phyloP scores from a whole-genome alignment of 1,140 invertebrate genomes.

The Euura saliciscinereae region DNA sequence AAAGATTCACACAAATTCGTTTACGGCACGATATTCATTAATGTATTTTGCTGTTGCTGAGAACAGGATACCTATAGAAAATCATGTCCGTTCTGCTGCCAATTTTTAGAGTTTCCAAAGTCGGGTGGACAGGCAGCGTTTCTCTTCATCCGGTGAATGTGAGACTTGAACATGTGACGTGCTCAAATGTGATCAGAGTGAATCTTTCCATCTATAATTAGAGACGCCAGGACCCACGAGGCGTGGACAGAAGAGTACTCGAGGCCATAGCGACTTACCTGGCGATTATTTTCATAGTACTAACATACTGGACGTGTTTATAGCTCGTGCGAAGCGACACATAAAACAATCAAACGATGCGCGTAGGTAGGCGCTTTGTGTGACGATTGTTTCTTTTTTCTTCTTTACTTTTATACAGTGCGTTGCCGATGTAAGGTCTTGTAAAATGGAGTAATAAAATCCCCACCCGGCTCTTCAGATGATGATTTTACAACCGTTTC shows the following conservation, averaged over 20 bases:
- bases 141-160: neutral
- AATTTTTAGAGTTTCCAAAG: neutral
- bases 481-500: conserved; percentile 32
- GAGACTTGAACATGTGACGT: neutral
- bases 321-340: neutral
- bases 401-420: neutral
- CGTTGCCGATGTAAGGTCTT: neutral
- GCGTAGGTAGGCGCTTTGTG: neutral
- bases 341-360: neutral
- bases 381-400: neutral
- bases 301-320: neutral
- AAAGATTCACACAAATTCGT: too few relatives aligned
- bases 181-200: neutral
- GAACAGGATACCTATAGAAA: too few relatives aligned
- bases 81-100: too few relatives aligned
- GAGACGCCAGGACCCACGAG: conserved; percentile 4
- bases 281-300: neutral
- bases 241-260: neutral
- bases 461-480: neutral
- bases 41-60: too few relatives aligned
- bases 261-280: neutral
- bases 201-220: conserved; percentile 7
- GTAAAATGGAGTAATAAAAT: neutral
- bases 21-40: too few relatives aligned
- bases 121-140: neutral